These are phyloP conservation scores for Crotophaga sulcirostris DNA, from an alignment of 2,113 vertebrate species.

Conservation along the genomic window DNA sequence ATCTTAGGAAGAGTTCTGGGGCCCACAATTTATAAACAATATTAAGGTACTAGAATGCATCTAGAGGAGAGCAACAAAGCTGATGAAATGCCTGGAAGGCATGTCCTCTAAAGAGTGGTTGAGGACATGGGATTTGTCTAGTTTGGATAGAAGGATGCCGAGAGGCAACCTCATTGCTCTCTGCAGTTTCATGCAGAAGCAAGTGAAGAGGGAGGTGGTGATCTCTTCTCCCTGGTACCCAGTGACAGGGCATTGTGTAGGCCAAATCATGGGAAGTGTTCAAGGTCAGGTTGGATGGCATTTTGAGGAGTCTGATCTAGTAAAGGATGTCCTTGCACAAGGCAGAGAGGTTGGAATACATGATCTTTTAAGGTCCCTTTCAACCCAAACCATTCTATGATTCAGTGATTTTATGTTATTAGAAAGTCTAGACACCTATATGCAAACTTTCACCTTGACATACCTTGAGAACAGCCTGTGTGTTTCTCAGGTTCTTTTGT, in stretches of 20 bases:
- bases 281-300: neutral
- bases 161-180: no score
- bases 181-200: neutral
- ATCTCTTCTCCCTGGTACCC: neutral
- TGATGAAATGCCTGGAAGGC: neutral
- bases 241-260: neutral
- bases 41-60: neutral
- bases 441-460: neutral
- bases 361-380: neutral
- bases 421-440: neutral
- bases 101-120: neutral
- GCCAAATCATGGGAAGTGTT: neutral
- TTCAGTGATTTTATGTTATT: neutral
- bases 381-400: neutral
- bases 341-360: neutral
- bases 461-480: neutral
- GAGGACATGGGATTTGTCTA: neutral
- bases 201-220: neutral
- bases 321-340: neutral
- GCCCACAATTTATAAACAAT: no score
- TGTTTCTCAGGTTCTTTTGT: constrained; percentile 71
- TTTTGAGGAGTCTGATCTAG: neutral
- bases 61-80: neutral
- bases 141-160: neutral
- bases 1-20: neutral